phyloP scores from a whole-genome alignment of 2,113 vertebrate species.

The Merops nubicus region DNA sequence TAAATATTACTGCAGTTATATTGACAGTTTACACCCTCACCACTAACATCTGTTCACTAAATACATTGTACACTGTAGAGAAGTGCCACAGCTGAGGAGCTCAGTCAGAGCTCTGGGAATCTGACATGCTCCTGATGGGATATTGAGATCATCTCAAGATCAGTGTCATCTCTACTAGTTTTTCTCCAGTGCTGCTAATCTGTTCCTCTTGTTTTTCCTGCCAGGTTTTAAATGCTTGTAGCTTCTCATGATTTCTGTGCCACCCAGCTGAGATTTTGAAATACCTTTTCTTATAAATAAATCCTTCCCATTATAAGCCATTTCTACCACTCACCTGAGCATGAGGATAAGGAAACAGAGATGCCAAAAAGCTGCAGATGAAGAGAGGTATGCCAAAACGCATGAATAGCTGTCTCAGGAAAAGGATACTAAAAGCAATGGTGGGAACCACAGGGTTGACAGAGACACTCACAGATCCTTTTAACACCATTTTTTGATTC shows the following conservation, averaged over 20 bases:
- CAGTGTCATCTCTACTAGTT: neutral
- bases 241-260: neutral
- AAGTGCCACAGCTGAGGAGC: neutral
- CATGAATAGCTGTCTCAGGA: neutral
- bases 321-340: neutral
- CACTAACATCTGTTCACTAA: neutral
- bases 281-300: neutral
- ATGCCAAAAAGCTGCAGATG: neutral
- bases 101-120: neutral
- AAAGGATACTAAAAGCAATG: neutral
- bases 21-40: neutral
- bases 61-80: neutral
- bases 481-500: neutral
- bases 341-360: neutral
- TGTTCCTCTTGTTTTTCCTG: neutral
- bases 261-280: neutral
- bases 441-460: neutral
- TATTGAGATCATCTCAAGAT: neutral
- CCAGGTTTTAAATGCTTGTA: neutral
- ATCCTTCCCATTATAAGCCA: neutral
- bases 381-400: neutral
- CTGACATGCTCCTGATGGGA: neutral
- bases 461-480: neutral
- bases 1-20: neutral
- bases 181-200: neutral